Conservation (phyloP, 2,888 invertebrate species). For the Torymus auratus region DNA sequence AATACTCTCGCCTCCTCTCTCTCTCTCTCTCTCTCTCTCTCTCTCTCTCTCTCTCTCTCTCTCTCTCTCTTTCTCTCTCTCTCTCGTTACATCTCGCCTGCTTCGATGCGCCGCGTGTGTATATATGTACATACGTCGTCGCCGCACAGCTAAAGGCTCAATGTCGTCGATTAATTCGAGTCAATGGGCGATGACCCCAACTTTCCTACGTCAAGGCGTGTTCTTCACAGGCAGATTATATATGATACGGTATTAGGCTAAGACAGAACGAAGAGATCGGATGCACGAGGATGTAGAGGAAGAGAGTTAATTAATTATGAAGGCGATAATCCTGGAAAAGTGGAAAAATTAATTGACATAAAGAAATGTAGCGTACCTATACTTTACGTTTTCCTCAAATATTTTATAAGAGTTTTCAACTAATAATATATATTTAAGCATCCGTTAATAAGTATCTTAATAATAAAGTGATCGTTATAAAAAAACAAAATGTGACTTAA, state of each 20-base stretch:
- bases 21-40: not conserved
- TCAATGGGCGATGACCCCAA: slow-evolving; percentile 51
- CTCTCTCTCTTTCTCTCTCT: slow-evolving; percentile 37
- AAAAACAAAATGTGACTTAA: too few species aligned
- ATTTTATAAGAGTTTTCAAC: too few species aligned
- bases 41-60: not conserved
- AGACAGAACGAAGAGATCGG: slow-evolving; percentile 24
- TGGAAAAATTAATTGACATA: too few species aligned
- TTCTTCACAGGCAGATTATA: slow-evolving; percentile 32
- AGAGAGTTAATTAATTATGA: not conserved
- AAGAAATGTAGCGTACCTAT: too few species aligned
- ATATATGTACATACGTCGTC: slow-evolving; percentile 6
- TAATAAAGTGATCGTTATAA: not conserved
- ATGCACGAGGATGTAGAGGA: not conserved
- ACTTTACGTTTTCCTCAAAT: too few species aligned
- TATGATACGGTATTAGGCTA: slow-evolving; percentile 39
- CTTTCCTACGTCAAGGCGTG: slow-evolving; percentile 41
- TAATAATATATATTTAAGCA: too few species aligned
- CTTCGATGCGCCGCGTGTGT: not conserved
- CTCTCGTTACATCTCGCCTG: not conserved
- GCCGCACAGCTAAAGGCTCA: slow-evolving; percentile 19
- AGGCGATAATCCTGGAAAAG: too few species aligned
- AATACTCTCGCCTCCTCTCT: not conserved
- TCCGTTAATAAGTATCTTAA: not conserved
- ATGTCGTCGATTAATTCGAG: slow-evolving; percentile 52